Percentiles rank a stretch among this genome's conserved stretches.
Conservation (phyloP, 2,113 vertebrate species). For the Centropristis striata region DNA sequence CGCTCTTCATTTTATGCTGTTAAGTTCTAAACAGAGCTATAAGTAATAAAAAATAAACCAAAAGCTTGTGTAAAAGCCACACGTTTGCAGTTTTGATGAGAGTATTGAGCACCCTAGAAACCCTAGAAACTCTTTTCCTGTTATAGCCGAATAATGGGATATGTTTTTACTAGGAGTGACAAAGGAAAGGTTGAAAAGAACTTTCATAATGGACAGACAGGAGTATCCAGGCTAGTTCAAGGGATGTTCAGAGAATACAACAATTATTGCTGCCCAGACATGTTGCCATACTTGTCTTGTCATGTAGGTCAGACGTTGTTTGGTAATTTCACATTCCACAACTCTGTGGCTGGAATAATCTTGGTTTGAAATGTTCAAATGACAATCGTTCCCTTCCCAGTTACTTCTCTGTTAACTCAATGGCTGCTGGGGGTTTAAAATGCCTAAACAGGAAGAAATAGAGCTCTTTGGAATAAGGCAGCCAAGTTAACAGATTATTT, state of each 20-base stretch:
- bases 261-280: background rate
- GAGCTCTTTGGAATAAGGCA: background rate
- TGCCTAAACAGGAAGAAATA: background rate
- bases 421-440: background rate
- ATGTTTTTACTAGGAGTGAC: no score
- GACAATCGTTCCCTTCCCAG: slow-evolving; percentile 21
- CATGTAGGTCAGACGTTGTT: slow-evolving; percentile 47
- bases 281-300: slow-evolving; percentile 43
- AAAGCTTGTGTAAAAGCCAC: background rate
- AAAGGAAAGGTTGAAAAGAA: no score
- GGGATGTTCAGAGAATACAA: background rate
- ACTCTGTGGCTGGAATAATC: slow-evolving; percentile 40
- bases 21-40: background rate
- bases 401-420: slow-evolving; percentile 8
- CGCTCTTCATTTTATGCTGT: background rate
- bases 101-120: background rate
- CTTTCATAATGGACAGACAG: background rate
- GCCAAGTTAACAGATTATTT: background rate
- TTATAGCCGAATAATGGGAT: no score
- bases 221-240: background rate
- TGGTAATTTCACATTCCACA: slow-evolving; percentile 57
- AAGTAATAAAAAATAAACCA: background rate
- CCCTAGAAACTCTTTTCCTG: no score
- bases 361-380: slow-evolving; percentile 38
- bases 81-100: background rate